Percentiles rank a stretch among this genome's conserved stretches.
phyloP scores from a whole-genome alignment of 2,888 invertebrate species.

The Nemotelus nigrinus region DNA sequence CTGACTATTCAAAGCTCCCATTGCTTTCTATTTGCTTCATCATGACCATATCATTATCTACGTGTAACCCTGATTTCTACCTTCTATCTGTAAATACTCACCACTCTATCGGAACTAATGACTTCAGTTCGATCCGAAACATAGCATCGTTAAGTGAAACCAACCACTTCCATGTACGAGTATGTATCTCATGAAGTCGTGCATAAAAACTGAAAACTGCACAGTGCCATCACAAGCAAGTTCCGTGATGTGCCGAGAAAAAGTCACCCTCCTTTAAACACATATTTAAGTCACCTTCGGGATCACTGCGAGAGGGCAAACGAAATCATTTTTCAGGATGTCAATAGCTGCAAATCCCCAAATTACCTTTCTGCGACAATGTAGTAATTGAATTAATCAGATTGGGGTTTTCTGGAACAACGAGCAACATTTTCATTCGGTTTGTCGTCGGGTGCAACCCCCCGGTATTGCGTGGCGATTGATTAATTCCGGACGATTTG shows the following conservation, averaged over 20 bases:
- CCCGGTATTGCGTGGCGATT: constrained; percentile 30
- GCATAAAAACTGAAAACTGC: constrained; percentile 17
- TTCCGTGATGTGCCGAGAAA: constrained; percentile 18
- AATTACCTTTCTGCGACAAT: constrained; percentile 42
- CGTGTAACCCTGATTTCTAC: no score
- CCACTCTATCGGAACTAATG: no score
- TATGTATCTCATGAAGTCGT: constrained; percentile 1
- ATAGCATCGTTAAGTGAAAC: no score
- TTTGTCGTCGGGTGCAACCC: constrained; percentile 15
- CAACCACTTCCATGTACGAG: constrained; percentile 23
- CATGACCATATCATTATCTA: no score
- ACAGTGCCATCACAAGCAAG: constrained; percentile 18
- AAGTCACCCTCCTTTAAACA: constrained; percentile 9
- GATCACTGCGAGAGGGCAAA: constrained; percentile 34
- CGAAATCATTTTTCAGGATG: constrained; percentile 36
- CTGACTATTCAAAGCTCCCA: no score
- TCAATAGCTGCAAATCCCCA: constrained; percentile 39
- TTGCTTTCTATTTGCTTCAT: no score
- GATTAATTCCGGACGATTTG: constrained; percentile 39
- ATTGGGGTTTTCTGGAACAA: constrained; percentile 21
- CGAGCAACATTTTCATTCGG: not conserved
- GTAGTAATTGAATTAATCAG: constrained; percentile 42
- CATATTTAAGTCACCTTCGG: constrained; percentile 15
- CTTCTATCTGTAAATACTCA: no score
- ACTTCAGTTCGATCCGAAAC: no score